Conservation (phyloP, 30 jellyfish, hydroid and myxozoan genomes). For the Cassiopea xamachana region DNA sequence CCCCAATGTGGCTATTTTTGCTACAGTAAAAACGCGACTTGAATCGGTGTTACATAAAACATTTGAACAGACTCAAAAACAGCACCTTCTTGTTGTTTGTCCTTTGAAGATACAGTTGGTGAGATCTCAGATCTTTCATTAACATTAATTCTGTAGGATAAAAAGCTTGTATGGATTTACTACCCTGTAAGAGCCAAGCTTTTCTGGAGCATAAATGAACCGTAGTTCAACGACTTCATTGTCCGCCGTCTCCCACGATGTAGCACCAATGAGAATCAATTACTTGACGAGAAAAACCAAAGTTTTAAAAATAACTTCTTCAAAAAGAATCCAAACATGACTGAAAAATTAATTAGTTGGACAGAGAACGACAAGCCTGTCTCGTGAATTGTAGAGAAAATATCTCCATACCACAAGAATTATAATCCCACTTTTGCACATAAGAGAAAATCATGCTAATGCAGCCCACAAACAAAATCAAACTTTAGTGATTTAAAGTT, state of each 20-base stretch:
- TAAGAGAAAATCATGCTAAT: no score
- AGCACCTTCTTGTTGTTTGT: no score
- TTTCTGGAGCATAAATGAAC: neutral
- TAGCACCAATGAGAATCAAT: neutral
- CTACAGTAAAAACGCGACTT: no score
- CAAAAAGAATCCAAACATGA: neutral
- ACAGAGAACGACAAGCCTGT: neutral
- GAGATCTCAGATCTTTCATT: neutral
- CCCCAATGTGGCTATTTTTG: no score
- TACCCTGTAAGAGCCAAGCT: neutral
- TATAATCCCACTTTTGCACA: no score
- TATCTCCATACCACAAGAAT: no score
- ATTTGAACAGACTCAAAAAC: neutral
- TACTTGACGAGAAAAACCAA: neutral
- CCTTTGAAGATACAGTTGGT: neutral
- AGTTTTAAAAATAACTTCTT: neutral
- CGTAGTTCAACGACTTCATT: neutral
- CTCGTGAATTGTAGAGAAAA: no score
- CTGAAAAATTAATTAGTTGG: neutral
- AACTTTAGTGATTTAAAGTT: no score
- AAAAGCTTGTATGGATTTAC: neutral
- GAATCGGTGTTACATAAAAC: neutral
- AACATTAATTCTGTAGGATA: neutral
- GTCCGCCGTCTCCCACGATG: neutral
- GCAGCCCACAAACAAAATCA: no score